Evolutionary conservation across 2,888 invertebrate genomes (phyloP).

Genomic region (Fragum fragum): DNA sequence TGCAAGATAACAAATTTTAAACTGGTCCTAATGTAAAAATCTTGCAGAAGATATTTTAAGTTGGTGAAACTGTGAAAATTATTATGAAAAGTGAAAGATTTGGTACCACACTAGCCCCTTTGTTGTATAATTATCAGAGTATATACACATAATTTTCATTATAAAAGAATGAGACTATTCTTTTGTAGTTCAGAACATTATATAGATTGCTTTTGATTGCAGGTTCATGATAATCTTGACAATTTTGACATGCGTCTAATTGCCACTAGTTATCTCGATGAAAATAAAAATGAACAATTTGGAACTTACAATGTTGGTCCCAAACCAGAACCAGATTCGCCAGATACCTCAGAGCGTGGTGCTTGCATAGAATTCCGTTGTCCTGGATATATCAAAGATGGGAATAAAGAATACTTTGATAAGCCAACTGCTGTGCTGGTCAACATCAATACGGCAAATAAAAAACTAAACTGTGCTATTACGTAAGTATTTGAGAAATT

Average conservation of each 20-base stretch:
- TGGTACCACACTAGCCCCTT: too few relatives aligned
- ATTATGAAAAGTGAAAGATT: too few relatives aligned
- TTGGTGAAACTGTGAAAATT: too few relatives aligned
- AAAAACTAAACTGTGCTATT: conserved; percentile 8
- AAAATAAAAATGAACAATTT: conserved; percentile 24
- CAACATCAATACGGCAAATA: conserved; percentile 6
- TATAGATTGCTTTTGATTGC: too few relatives aligned
- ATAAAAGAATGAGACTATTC: too few relatives aligned
- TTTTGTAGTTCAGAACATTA: too few relatives aligned
- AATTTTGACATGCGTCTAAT: conserved; percentile 27
- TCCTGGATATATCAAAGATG: conserved; percentile 40
- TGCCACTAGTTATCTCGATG: conserved; percentile 28
- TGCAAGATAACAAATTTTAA: too few relatives aligned
- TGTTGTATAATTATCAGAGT: too few relatives aligned
- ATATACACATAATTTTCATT: too few relatives aligned
- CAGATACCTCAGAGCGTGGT: conserved; percentile 9
- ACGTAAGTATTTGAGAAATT: too few relatives aligned
- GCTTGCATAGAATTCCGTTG: conserved; percentile 47
- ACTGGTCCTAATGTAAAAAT: too few relatives aligned
- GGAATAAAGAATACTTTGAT: conserved; percentile 12
- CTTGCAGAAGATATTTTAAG: too few relatives aligned
- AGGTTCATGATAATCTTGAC: not conserved
- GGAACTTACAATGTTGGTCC: conserved; percentile 41
- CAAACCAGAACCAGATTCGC: not conserved
- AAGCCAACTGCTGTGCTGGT: conserved; percentile 13